These are phyloP conservation scores for Hyles lineata DNA, from an alignment of 2,888 invertebrate genomes.

Conservation along the genomic window DNA sequence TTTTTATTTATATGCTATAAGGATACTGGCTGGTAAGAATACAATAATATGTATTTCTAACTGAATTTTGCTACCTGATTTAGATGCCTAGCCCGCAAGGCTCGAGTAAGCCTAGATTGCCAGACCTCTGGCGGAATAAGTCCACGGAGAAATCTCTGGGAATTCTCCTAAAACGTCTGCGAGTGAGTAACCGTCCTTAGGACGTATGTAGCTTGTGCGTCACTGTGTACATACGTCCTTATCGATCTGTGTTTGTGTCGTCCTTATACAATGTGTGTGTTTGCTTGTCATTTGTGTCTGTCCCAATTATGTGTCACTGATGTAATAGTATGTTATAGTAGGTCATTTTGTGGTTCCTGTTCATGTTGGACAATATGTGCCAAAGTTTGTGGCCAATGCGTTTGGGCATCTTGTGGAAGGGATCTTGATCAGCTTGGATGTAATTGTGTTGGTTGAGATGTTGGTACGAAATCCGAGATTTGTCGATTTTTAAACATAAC, in stretches of 20 bases:
- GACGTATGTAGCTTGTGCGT: constrained; percentile 47
- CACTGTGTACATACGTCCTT: constrained; percentile 31
- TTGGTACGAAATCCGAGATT: too few species aligned
- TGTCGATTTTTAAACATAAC: too few species aligned
- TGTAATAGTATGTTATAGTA: neutral
- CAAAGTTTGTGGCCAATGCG: too few species aligned
- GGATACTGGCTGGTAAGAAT: neutral
- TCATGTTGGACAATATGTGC: too few species aligned
- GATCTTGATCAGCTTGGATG: too few species aligned
- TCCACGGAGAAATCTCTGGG: constrained; percentile 76
- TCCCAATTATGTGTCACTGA: constrained; percentile 29
- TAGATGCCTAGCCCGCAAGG: constrained; percentile 69
- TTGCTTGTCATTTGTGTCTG: constrained; percentile 38
- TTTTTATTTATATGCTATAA: neutral
- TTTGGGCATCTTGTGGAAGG: too few species aligned
- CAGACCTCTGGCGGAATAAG: constrained; percentile 77
- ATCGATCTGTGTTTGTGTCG: constrained; percentile 53
- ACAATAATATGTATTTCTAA: constrained; percentile 24
- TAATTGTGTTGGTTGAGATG: too few species aligned
- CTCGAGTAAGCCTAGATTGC: constrained; percentile 70
- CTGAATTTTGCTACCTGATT: constrained; percentile 53
- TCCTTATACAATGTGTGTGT: constrained; percentile 42
- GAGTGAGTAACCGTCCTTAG: constrained; percentile 68
- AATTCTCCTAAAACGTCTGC: constrained; percentile 71
- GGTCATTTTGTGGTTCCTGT: neutral